Evolutionary conservation across 2,113 vertebrate genomes (phyloP), one percentile per base, ranked within the genome.

Genomic region (Clarias magur): DNA sequence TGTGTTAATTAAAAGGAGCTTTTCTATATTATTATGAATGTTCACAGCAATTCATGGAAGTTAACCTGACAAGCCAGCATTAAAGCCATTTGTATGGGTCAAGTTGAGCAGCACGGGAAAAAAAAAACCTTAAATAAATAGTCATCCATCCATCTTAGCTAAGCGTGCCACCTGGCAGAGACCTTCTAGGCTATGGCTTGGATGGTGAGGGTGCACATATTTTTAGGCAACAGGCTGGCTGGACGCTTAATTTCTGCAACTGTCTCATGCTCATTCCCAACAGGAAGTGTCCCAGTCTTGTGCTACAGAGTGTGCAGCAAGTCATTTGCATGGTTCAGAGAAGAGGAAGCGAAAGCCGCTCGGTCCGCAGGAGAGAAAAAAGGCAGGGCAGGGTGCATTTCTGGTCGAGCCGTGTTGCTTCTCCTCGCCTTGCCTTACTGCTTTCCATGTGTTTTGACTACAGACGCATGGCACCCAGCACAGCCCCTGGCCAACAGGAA

Each of bases 361-460:
- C 63, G 8, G 57, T 75, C 83, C 83, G n/a, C 21, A 67, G 21
- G 54, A 42, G 85, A 79, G 12, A 84, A 57, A 80, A 42, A 85
- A 63, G 73, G 48, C 48, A 73, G 83, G 59, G 21, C 85, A 81
- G 56, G 80, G 57, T 12, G 42, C 27, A 72, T 85, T 83, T 30
- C 68, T 54, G 85, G 38, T 59, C 54, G 57, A 86, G 65, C 80
- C 56, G 84, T 84, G 83, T 87, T 48, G 48, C 48, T 48, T 48
- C 73, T 30, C 89, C 87, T 81, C 53, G n/a, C 62, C 86, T 65
- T 48, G 56, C 57, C 84, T 27, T 27, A 0, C 90, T 91, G 86
- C 86, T 92, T 91, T 91, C 87, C 91, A 90, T 92, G 90, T 91
- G 89, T 82, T 91, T 91, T 91, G 87, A 88, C 88, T 91, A 89